Base-by-base conservation (phyloP, 2,797 vertebrate species). In the Epinephelus awoara region DNA sequence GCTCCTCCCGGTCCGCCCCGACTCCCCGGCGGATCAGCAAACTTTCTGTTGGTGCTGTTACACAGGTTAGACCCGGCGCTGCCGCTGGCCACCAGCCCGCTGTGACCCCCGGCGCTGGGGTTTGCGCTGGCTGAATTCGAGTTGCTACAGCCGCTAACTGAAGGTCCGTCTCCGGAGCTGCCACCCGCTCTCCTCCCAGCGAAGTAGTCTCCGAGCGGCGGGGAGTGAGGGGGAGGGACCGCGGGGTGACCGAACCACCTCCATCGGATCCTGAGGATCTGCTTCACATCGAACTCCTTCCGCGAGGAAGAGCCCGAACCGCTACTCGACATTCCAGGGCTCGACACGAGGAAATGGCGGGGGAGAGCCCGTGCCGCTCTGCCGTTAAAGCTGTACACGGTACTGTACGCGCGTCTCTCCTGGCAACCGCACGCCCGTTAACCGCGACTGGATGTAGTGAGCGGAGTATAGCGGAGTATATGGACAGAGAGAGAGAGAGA, bases 251-350 rank as follows among this genome's bases (percentile, higher is more conserved):
- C 96, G 93, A 99, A 98, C 97, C 98, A 98, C 95, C 96, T 96
- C 98, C 98, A 99, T 96, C 97, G 95, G 94, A 99, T 98, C 95
- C 97, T 95, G 94, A 99, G 96, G 91, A 99, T 98, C 96, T 99
- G 98, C 90, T 98, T 99, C 94, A 99, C 97, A 78, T 99, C 98
- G 95, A 99, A 99, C 94, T 99, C 98, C 96, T 97, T 99, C 94
- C 96, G 96, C 93, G 97, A 96, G 80, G 94, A 94, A 77, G 93
- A 92, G 90, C 90, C 64, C 88, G 92, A 92, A 81, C 91, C 86
- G 88, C 92, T 81, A 91, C 94, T 97, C 96, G 98, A 99, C 98
- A 99, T 99, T 93, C 96, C 95, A 89, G 91, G 89, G 86, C 77
- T 90, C 73, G 71, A 29, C 65, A 75, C 77, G 58, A 86, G 74